Conservation (phyloP, 1,140 invertebrate genomes). For the Drosophila arizonae region DNA sequence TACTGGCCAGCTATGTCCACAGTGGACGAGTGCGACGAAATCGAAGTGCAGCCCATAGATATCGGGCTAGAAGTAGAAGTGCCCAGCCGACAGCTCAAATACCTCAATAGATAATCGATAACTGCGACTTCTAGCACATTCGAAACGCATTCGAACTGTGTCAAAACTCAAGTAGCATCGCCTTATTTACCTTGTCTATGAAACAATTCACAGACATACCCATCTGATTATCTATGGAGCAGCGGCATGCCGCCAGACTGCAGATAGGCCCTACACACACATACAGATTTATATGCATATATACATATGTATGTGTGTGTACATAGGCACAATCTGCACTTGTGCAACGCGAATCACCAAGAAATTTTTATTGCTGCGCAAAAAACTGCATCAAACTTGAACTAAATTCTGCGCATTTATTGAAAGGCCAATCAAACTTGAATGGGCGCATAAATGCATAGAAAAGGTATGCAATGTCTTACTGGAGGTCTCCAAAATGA, state of each 20-base stretch:
- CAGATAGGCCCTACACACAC: constrained; percentile 21
- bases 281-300: constrained; percentile 2
- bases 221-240: constrained; percentile 6
- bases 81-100: background rate
- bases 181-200: constrained; percentile 24
- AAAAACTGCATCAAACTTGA: constrained; percentile 67
- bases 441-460: background rate
- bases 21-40: constrained; percentile 1
- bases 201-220: background rate
- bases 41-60: background rate
- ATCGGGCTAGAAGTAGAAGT: background rate
- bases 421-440: constrained; percentile 16
- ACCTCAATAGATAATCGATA: constrained; percentile 30
- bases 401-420: constrained; percentile 51
- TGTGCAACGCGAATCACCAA: constrained; percentile 30
- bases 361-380: constrained; percentile 55
- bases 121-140: constrained; percentile 32
- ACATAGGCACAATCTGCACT: constrained; percentile 6
- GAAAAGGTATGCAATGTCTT: background rate
- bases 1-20: background rate
- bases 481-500: too few species aligned
- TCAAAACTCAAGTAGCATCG: constrained; percentile 73
- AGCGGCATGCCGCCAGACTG: constrained; percentile 61
- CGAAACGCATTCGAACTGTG: constrained; percentile 57
- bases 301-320: background rate